Evolutionary conservation across 2,113 vertebrate species (phyloP).

Genomic region (Pampusana beccarii): DNA sequence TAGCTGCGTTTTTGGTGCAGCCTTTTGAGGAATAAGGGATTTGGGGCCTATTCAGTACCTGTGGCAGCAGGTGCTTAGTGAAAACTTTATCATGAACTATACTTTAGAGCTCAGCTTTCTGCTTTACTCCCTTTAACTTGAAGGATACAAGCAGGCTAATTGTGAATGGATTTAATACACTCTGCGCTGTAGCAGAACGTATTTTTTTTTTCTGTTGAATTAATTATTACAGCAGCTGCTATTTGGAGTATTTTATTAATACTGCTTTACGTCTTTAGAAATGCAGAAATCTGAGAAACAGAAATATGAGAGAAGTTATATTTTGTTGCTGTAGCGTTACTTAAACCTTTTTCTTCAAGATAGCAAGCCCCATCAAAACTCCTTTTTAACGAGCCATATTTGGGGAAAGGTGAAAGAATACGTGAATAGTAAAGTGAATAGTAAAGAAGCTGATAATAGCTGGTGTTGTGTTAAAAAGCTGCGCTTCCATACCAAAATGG

Average conservation of each 20-base stretch:
- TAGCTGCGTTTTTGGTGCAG: background rate
- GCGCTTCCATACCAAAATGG: background rate
- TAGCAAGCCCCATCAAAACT: background rate
- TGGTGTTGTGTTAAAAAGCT: background rate
- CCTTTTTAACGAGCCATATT: background rate
- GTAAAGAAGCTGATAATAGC: no score
- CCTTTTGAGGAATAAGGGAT: background rate
- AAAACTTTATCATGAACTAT: background rate
- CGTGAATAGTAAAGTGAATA: background rate
- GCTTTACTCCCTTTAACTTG: background rate
- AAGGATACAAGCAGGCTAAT: background rate
- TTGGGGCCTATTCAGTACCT: background rate
- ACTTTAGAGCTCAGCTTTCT: background rate
- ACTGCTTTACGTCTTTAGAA: background rate
- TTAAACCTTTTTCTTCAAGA: background rate
- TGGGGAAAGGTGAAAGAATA: background rate
- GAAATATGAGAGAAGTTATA: background rate
- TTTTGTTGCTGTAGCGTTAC: background rate
- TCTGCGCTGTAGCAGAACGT: background rate
- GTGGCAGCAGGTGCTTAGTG: rapidly evolving
- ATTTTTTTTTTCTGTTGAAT: background rate
- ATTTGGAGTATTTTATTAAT: background rate
- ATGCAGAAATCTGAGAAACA: background rate
- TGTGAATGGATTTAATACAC: background rate
- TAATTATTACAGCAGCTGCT: background rate